These are phyloP conservation scores for Selene dorsalis DNA, from an alignment of 2,797 vertebrate species.

Conservation along the genomic window DNA sequence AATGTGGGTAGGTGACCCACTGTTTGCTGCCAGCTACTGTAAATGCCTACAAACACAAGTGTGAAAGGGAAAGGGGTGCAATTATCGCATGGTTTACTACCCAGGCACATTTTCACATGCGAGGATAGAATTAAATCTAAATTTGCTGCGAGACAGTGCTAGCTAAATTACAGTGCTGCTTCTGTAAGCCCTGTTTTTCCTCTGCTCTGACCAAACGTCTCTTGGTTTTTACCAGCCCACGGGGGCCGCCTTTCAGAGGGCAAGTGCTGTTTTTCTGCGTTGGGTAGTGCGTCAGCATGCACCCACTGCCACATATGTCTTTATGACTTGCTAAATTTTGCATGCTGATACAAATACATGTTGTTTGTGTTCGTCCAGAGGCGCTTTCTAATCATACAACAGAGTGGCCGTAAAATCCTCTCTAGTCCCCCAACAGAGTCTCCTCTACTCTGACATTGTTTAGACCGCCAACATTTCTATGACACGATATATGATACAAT, in stretches of 20 bases:
- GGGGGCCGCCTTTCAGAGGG: conserved; percentile 62
- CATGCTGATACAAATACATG: conserved; percentile 59
- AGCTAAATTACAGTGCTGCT: conserved; percentile 81
- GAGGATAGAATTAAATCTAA: conserved; percentile 83
- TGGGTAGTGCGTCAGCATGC: conserved; percentile 55
- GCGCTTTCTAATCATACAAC: conserved; percentile 63
- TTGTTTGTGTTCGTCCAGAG: conserved; percentile 53
- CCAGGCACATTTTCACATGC: conserved; percentile 75
- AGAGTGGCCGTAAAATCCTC: conserved; percentile 29
- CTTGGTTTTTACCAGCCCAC: conserved; percentile 67
- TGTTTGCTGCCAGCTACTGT: conserved; percentile 30
- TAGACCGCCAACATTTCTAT: conserved; percentile 31
- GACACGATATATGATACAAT: conserved; percentile 49
- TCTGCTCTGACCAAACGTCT: conserved; percentile 59
- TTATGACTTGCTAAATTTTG: conserved; percentile 72
- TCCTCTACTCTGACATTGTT: conserved; percentile 26
- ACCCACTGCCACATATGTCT: conserved; percentile 59
- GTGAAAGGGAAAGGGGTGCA: conserved; percentile 74
- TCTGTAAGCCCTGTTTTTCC: conserved; percentile 69
- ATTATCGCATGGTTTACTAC: conserved; percentile 73
- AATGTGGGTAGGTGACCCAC: conserved; percentile 91
- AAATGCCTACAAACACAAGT: conserved; percentile 55
- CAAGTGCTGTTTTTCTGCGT: conserved; percentile 59
- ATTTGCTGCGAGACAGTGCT: conserved; percentile 75
- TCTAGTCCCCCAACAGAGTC: conserved; percentile 24